A percentile compares a stretch with the other conserved stretches of the same genome.
phyloP scores from a whole-genome alignment of 1,140 invertebrate species.

The Homarus americanus region DNA sequence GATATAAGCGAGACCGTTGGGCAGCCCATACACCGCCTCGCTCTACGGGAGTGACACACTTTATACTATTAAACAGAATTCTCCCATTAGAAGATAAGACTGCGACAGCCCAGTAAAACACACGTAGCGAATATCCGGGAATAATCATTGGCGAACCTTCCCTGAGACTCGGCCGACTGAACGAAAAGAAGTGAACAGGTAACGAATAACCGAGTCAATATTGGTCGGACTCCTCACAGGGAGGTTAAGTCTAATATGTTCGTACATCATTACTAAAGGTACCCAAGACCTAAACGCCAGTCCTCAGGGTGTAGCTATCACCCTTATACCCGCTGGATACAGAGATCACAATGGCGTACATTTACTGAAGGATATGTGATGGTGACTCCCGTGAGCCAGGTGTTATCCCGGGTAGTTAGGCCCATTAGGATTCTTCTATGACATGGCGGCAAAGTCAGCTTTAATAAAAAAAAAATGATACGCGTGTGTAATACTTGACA shows the following conservation, averaged over 20 bases:
- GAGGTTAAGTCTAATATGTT: not conserved
- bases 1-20: not conserved
- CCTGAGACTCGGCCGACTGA: too few species aligned
- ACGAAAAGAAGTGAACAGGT: too few species aligned
- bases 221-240: too few species aligned
- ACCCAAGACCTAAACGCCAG: not conserved
- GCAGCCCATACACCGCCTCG: too few species aligned
- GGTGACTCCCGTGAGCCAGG: not conserved
- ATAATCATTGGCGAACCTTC: too few species aligned
- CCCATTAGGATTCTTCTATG: not conserved
- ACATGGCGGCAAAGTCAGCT: not conserved
- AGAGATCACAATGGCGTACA: not conserved
- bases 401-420: not conserved
- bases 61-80: too few species aligned
- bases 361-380: not conserved
- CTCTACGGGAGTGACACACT: too few species aligned
- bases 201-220: too few species aligned
- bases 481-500: not conserved
- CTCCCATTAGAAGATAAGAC: too few species aligned
- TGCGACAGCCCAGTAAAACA: too few species aligned
- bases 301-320: not conserved
- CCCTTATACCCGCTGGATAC: not conserved
- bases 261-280: not conserved
- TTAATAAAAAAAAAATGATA: not conserved
- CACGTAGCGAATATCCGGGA: too few species aligned